phyloP scores from a whole-genome alignment of 2,113 vertebrate species.

The Notechis scutatus region DNA sequence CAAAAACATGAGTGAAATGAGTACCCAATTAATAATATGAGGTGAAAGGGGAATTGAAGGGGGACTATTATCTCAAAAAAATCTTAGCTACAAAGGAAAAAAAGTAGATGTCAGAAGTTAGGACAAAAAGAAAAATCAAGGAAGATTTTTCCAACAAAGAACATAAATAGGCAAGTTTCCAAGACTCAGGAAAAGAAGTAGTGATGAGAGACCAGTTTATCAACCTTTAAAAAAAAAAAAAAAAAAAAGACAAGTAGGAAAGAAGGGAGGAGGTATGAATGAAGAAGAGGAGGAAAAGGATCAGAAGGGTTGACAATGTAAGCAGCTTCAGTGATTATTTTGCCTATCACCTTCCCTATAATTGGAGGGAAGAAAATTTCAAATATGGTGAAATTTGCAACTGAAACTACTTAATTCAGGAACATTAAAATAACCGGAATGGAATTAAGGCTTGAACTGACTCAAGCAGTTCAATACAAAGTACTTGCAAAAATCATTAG shows the following conservation, averaged over 20 bases:
- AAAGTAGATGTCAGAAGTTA: not conserved
- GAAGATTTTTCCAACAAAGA: not conserved
- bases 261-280: not conserved
- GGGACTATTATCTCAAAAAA: not conserved
- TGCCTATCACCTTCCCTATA: not conserved
- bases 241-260: not conserved
- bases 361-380: not conserved
- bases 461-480: not conserved
- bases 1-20: not conserved
- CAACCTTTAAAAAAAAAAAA: not conserved
- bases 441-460: not conserved
- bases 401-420: not conserved
- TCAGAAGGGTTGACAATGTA: not conserved
- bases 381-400: not conserved
- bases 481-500: not conserved
- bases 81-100: not conserved
- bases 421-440: not conserved
- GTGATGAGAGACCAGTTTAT: not conserved
- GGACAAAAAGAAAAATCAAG: not conserved
- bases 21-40: not conserved
- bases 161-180: not conserved
- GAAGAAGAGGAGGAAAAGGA: not conserved
- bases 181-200: not conserved
- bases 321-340: not conserved
- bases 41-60: not conserved